Evolutionary conservation across 1,140 invertebrate species (phyloP).

Genomic region (Trialeurodes vaporariorum): DNA sequence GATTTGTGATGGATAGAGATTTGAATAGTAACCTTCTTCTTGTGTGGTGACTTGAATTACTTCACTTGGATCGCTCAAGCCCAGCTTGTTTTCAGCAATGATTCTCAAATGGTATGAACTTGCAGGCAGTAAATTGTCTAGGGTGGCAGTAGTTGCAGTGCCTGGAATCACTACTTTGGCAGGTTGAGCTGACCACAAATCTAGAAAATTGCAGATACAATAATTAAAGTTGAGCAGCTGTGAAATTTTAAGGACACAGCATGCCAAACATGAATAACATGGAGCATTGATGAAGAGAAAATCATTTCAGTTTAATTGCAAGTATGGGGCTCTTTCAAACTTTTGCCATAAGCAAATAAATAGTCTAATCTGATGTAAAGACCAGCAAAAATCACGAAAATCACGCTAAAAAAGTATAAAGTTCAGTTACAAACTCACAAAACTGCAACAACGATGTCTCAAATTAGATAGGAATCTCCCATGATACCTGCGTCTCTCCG

Average conservation of each 20-base stretch:
- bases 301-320: not conserved
- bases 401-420: too few species aligned
- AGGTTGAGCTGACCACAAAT: constrained; percentile 59
- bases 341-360: too few species aligned
- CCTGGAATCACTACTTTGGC: constrained; percentile 67
- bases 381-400: too few species aligned
- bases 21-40: constrained; percentile 73
- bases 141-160: constrained; percentile 58
- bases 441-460: too few species aligned
- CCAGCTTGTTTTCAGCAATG: constrained; percentile 76
- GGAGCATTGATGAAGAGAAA: too few species aligned
- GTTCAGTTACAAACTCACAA: too few species aligned
- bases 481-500: too few species aligned
- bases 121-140: constrained; percentile 70
- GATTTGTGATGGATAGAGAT: too few species aligned
- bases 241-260: not conserved
- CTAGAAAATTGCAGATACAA: constrained; percentile 34
- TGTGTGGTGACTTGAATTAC: constrained; percentile 65
- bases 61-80: constrained; percentile 74
- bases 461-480: too few species aligned
- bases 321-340: too few species aligned
- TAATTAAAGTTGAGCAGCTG: constrained; percentile 1
- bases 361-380: too few species aligned
- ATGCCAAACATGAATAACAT: too few species aligned
- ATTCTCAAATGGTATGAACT: constrained; percentile 83